Conservation (phyloP, 2,113 vertebrate genomes). For the Hirundichthys speculiger region DNA sequence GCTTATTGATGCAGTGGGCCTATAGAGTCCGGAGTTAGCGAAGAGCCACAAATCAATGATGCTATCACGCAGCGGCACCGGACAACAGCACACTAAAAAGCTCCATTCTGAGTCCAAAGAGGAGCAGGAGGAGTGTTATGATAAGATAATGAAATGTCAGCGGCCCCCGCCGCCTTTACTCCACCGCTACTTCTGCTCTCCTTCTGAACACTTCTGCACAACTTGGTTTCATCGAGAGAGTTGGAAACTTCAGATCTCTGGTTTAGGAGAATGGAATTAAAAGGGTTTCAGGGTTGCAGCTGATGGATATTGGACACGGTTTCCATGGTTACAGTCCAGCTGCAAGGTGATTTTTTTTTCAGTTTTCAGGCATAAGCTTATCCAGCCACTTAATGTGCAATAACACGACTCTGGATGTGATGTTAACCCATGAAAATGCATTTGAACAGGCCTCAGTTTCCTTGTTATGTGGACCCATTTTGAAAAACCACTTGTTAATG, state of each 20-base stretch:
- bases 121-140: neutral
- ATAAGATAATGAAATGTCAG: conserved; percentile 15
- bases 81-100: conserved; percentile 8
- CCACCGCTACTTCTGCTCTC: neutral
- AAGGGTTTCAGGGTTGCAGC: conserved; percentile 16
- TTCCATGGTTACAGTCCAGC: conserved; percentile 35
- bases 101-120: conserved; percentile 7
- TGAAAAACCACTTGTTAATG: too few species aligned
- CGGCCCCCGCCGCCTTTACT: neutral
- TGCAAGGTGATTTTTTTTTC: conserved; percentile 1
- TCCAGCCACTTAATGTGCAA: neutral
- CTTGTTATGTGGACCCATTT: too few species aligned
- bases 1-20: conserved; percentile 16
- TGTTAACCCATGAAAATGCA: neutral
- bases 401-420: neutral
- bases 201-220: neutral
- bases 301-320: conserved; percentile 25
- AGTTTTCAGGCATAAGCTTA: neutral
- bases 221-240: neutral
- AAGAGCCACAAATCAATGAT: conserved; percentile 28
- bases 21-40: conserved; percentile 24
- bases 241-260: conserved; percentile 11
- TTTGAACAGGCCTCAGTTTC: neutral
- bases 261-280: neutral
- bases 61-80: conserved; percentile 13